phyloP scores from a whole-genome alignment of 2,888 invertebrate genomes.

The Ditylenchus weischeri region DNA sequence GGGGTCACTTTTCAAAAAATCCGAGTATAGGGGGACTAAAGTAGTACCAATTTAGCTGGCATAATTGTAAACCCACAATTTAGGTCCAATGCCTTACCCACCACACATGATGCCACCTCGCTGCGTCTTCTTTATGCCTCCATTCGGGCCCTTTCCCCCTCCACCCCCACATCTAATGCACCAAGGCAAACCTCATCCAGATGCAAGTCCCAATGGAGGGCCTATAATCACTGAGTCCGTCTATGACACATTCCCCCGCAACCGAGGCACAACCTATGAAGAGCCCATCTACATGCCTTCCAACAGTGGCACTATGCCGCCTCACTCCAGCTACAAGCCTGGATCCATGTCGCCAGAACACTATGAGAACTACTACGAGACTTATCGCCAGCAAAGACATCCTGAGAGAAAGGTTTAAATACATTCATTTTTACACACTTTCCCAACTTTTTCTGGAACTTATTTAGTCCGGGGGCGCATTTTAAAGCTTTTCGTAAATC shows the following conservation, averaged over 20 bases:
- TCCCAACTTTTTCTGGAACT: too few relatives aligned
- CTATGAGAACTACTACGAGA: constrained; percentile 56
- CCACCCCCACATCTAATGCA: constrained; percentile 62
- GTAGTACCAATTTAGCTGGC: too few relatives aligned
- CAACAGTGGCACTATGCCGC: constrained; percentile 35
- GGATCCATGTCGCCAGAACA: constrained; percentile 42
- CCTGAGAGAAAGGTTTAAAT: constrained; percentile 13
- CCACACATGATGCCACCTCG: constrained; percentile 31
- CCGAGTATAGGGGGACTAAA: too few relatives aligned
- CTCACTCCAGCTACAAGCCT: constrained; percentile 47
- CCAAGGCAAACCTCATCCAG: constrained; percentile 16
- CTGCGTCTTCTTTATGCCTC: constrained; percentile 37
- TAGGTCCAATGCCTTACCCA: constrained; percentile 21
- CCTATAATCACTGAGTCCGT: constrained; percentile 56
- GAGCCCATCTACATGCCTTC: constrained; percentile 66
- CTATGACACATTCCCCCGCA: constrained; percentile 47
- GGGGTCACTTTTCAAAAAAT: too few relatives aligned
- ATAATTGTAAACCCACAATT: background rate
- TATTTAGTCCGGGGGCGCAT: too few relatives aligned
- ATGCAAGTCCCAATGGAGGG: constrained; percentile 44
- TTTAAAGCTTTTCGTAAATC: too few relatives aligned
- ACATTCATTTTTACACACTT: background rate
- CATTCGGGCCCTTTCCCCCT: constrained; percentile 60
- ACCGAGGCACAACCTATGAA: constrained; percentile 53
- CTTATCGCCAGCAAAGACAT: constrained; percentile 41